Base-by-base conservation (phyloP, 2,113 vertebrate genomes). In the Onychostoma macrolepis region DNA sequence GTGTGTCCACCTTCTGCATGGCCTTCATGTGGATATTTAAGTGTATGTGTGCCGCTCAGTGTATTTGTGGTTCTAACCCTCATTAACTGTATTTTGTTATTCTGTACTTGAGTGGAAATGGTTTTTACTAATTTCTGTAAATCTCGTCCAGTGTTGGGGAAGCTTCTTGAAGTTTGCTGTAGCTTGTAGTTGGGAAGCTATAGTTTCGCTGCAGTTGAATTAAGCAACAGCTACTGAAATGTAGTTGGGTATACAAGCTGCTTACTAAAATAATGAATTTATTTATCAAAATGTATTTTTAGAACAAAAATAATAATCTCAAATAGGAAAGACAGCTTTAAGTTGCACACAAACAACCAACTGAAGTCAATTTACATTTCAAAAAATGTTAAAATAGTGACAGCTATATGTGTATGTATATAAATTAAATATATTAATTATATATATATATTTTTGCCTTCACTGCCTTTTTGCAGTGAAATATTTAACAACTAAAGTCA, bases 1-100 rank as follows among this genome's bases (percentile, higher is more conserved):
- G 95, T 95, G 91, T 93, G 91, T 93, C 90, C 88, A 86, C 87
- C 88, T 84, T 79, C 90, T 81, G 92, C 93, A 93, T 92, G 92
- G 92, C 90, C 90, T 87, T 58, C 69, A 50, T 83, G 43, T 71
- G 63, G 30, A 69, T 30, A 50, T 85, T 80, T 33, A n/a, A 26
- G 86, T 90, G 84, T 86, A 26, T 78, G 87, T 81, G 48, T 83
- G 81, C 33, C 4, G 48, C 30, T 84, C 67, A 0, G 36, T 74
- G 71, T 41, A 48, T 56, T 56, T 80, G 79, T 87, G 80, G 77
- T 80, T 86, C 56, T 87, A 74, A 77, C 65, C 69, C 77, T 79
- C 65, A 86, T 76, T 81, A 63, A 77, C 56, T 43, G 19, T 72
- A 28, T 56, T 36, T 76, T 74, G 67, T 74, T 61, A 9, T 80